Evolutionary conservation across 2,888 invertebrate species (phyloP).

Genomic region (Odontocolon sp.): DNA sequence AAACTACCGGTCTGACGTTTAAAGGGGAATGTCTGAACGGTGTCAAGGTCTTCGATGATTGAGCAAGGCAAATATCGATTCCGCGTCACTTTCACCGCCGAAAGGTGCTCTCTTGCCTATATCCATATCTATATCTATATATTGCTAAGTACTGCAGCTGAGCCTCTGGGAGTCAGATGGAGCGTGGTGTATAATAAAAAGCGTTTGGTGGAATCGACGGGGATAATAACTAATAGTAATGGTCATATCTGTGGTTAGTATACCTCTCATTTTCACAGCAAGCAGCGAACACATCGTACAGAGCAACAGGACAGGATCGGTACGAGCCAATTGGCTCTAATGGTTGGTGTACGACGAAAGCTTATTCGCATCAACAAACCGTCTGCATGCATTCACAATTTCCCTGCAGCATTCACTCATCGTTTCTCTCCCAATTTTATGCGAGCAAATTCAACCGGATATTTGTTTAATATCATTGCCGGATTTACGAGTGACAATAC

Average conservation of each 20-base stretch:
- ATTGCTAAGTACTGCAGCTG: background rate
- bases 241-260: slow-evolving; percentile 6
- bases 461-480: background rate
- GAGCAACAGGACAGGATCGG: slow-evolving; percentile 35
- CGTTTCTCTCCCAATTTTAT: background rate
- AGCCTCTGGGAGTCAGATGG: background rate
- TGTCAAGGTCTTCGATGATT: slow-evolving; percentile 31
- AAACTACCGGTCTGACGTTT: slow-evolving; percentile 17
- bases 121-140: background rate
- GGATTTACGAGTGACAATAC: background rate
- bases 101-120: slow-evolving; percentile 46
- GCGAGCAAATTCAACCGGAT: background rate
- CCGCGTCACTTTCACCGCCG: slow-evolving; percentile 69
- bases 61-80: slow-evolving; percentile 45
- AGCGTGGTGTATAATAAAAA: background rate
- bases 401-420: background rate
- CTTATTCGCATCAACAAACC: slow-evolving; percentile 59
- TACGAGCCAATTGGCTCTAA: slow-evolving; percentile 64
- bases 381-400: slow-evolving; percentile 42
- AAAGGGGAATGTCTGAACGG: slow-evolving; percentile 27
- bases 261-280: slow-evolving; percentile 10
- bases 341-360: slow-evolving; percentile 63
- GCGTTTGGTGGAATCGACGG: slow-evolving; percentile 12
- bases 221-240: slow-evolving; percentile 43
- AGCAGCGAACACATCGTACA: slow-evolving; percentile 4